These are phyloP conservation scores for Xiphophorus hellerii DNA, from an alignment of 2,113 vertebrate species.

Conservation along the genomic window DNA sequence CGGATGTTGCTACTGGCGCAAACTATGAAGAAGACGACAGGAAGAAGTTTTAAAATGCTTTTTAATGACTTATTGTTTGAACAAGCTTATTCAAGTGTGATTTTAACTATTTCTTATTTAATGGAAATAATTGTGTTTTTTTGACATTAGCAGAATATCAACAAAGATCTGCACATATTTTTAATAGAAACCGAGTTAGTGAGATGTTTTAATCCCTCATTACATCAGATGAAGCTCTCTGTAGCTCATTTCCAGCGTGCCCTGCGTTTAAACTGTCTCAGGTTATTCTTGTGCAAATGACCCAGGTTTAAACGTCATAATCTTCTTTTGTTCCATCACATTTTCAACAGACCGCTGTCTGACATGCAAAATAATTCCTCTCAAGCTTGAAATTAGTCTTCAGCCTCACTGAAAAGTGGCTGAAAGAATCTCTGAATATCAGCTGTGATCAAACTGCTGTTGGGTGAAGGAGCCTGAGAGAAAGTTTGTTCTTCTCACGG, in stretches of 20 bases:
- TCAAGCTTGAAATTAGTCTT: slow-evolving; percentile 1
- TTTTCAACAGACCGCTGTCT: not conserved
- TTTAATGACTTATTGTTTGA: too few relatives aligned
- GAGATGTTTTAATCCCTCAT: not conserved
- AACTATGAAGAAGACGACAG: too few relatives aligned
- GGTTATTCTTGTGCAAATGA: slow-evolving; percentile 5
- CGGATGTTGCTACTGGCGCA: too few relatives aligned
- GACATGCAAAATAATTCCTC: not conserved
- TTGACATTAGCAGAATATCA: too few relatives aligned
- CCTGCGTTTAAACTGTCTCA: not conserved
- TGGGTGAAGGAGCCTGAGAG: not conserved
- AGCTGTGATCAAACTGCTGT: not conserved
- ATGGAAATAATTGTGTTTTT: too few relatives aligned
- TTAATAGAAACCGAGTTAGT: too few relatives aligned
- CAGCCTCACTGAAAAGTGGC: not conserved
- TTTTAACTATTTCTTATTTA: too few relatives aligned
- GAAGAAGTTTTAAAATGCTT: too few relatives aligned
- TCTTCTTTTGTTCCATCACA: not conserved
- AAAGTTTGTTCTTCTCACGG: too few relatives aligned
- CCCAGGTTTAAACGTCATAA: not conserved
- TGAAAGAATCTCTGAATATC: not conserved
- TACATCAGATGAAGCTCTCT: not conserved
- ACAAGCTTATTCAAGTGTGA: too few relatives aligned
- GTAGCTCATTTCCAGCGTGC: not conserved
- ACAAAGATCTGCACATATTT: too few relatives aligned